A percentile compares a stretch with the other conserved stretches of the same genome.
phyloP scores from a whole-genome alignment of 2,113 vertebrate genomes.

The Silurus meridionalis region DNA sequence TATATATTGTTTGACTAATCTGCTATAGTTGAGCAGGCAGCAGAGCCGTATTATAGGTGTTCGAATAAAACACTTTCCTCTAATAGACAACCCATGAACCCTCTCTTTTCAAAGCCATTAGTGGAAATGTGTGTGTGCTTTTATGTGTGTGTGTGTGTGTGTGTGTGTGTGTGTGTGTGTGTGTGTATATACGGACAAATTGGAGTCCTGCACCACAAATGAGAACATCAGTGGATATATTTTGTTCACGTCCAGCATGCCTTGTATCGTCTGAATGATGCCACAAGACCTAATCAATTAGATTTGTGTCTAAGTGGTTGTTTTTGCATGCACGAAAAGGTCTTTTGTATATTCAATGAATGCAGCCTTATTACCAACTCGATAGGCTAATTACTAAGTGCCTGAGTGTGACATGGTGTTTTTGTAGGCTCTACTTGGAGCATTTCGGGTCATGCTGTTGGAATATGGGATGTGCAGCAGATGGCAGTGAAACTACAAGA shows the following conservation, averaged over 20 bases:
- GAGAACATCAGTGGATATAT: conserved; percentile 58
- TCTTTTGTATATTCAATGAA: not conserved
- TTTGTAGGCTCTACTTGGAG: not conserved
- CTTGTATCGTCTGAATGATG: conserved; percentile 2
- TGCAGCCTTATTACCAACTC: not conserved
- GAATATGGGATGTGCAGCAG: conserved; percentile 63
- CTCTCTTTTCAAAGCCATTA: conserved; percentile 54
- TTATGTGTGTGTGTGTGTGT: not conserved
- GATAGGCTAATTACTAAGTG: not conserved
- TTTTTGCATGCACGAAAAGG: not conserved
- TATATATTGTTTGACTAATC: not conserved
- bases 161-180: conserved; percentile 45
- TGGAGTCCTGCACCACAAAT: conserved; percentile 57
- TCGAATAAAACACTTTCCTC: conserved; percentile 43
- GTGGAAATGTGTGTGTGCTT: not conserved
- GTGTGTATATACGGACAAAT: conserved; percentile 56
- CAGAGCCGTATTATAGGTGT: not conserved
- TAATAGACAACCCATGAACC: conserved; percentile 45
- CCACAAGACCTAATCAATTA: conserved; percentile 50
- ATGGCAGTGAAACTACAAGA: conserved; percentile 72
- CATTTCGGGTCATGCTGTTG: conserved; percentile 2
- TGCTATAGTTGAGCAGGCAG: not conserved
- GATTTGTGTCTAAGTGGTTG: not conserved
- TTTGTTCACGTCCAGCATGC: conserved; percentile 49
- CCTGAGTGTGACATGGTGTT: not conserved